Conservation (phyloP, 2,797 vertebrate genomes). For the Urophycis tenuis region DNA sequence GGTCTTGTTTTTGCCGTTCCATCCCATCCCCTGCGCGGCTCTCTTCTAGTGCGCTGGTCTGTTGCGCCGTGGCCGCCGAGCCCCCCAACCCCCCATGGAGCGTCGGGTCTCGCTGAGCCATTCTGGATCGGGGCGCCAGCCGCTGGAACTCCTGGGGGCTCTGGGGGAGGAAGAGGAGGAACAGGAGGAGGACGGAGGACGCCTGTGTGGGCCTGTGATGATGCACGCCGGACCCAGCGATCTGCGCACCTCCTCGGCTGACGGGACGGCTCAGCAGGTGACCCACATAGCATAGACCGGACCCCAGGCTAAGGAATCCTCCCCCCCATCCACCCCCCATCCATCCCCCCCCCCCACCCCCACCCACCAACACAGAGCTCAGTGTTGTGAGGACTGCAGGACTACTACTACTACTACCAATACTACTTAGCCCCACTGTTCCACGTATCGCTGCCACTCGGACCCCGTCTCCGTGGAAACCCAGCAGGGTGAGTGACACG, state of each 20-base stretch:
- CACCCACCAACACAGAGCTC: conserved; percentile 11
- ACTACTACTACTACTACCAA: not conserved
- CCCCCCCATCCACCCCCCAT: not conserved
- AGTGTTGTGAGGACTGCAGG: not conserved
- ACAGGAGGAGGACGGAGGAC: not conserved
- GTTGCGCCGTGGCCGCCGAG: not conserved
- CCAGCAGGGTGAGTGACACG: conserved; percentile 47
- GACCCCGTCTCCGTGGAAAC: not conserved
- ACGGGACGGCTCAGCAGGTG: conserved; percentile 39
- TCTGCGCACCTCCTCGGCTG: conserved; percentile 12
- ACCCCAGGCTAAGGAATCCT: not conserved
- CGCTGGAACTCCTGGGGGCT: not conserved
- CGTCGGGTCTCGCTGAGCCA: not conserved
- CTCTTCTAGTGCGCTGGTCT: not conserved
- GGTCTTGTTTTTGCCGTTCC: not conserved
- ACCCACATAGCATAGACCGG: conserved; percentile 46
- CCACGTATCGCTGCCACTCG: not conserved
- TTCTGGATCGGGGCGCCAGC: not conserved
- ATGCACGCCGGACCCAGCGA: conserved; percentile 5
- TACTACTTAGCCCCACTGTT: not conserved
- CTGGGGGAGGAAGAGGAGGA: not conserved
- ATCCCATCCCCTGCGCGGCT: not conserved
- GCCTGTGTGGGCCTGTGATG: not conserved
- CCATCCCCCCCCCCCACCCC: conserved; percentile 22
- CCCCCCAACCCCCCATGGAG: not conserved